These are phyloP conservation scores for Enteromius fasciolatus DNA, from an alignment of 2,797 vertebrate genomes.

Conservation along the genomic window DNA sequence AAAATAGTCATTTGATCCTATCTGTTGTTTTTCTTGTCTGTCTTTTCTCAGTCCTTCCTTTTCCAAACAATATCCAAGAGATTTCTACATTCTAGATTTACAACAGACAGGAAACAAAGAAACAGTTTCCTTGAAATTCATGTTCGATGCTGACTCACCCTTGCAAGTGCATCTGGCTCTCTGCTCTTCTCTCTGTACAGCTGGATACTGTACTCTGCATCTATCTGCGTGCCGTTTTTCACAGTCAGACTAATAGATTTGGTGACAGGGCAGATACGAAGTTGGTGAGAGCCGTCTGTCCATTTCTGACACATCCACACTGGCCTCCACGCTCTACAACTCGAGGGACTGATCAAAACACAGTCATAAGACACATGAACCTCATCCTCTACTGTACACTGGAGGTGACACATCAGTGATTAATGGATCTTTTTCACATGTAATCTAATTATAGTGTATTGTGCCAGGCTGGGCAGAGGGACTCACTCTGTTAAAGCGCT, in stretches of 20 bases:
- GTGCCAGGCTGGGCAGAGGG: background rate
- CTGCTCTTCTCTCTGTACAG: slow-evolving; percentile 79
- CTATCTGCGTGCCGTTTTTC: slow-evolving; percentile 58
- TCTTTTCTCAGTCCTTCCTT: background rate
- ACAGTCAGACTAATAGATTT: slow-evolving; percentile 77
- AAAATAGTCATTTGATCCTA: background rate
- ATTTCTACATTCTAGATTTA: background rate
- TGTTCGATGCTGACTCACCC: slow-evolving; percentile 70
- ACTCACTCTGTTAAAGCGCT: slow-evolving; percentile 78
- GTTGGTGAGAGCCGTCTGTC: slow-evolving; percentile 69
- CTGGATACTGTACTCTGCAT: slow-evolving; percentile 73
- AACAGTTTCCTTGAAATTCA: background rate
- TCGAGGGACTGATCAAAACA: slow-evolving; percentile 68
- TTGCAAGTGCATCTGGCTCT: slow-evolving; percentile 72
- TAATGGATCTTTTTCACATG: background rate
- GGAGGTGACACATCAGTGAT: slow-evolving; percentile 2
- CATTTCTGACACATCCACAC: slow-evolving; percentile 76
- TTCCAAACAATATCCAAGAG: background rate
- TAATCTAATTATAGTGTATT: slow-evolving; percentile 5
- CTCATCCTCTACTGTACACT: slow-evolving; percentile 12
- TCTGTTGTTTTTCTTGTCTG: background rate
- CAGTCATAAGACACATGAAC: slow-evolving; percentile 10
- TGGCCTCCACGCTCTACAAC: slow-evolving; percentile 58
- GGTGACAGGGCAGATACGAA: slow-evolving; percentile 76
- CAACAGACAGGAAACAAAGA: background rate